These are phyloP conservation scores for Lasioglossum figueresi DNA, from an alignment of 2,888 invertebrate species.

Conservation along the genomic window DNA sequence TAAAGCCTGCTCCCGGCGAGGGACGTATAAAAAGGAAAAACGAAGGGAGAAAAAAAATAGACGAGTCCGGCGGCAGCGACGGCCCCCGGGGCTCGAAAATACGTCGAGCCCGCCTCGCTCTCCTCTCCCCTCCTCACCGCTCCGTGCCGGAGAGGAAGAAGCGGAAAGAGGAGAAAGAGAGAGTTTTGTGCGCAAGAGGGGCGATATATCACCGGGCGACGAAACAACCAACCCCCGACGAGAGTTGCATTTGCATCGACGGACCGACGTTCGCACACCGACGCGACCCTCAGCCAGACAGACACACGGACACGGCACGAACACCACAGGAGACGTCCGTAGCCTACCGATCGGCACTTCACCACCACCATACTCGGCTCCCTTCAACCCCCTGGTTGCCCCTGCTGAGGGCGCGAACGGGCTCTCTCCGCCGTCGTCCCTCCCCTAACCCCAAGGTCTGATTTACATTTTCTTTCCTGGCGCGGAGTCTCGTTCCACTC, in stretches of 20 bases:
- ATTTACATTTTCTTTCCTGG: constrained; percentile 79
- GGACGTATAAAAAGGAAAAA: constrained; percentile 63
- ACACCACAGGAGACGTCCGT: constrained; percentile 1
- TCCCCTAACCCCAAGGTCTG: constrained; percentile 71
- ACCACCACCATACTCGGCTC: neutral
- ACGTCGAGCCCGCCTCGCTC: constrained; percentile 65
- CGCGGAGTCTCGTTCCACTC: constrained; percentile 72
- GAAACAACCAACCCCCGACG: constrained; percentile 81
- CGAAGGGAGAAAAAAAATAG: constrained; percentile 59
- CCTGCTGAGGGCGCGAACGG: constrained; percentile 62
- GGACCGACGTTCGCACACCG: constrained; percentile 69
- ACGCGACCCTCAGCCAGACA: constrained; percentile 47
- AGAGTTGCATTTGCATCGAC: constrained; percentile 82
- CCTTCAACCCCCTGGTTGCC: neutral
- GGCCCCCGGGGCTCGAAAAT: constrained; percentile 73
- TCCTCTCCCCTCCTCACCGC: constrained; percentile 14
- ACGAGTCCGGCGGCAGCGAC: constrained; percentile 66
- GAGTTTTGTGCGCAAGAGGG: constrained; percentile 69
- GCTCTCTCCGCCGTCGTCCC: constrained; percentile 66
- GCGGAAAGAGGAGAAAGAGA: constrained; percentile 41
- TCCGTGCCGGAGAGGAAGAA: constrained; percentile 43
- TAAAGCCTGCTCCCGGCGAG: constrained; percentile 76
- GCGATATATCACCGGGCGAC: constrained; percentile 80
- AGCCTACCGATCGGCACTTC: constrained; percentile 73
- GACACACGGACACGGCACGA: constrained; percentile 39